Percentiles rank a stretch among this genome's conserved stretches.
phyloP scores from a whole-genome alignment of 2,888 invertebrate genomes.

The Drosophila nr. perissopoda region DNA sequence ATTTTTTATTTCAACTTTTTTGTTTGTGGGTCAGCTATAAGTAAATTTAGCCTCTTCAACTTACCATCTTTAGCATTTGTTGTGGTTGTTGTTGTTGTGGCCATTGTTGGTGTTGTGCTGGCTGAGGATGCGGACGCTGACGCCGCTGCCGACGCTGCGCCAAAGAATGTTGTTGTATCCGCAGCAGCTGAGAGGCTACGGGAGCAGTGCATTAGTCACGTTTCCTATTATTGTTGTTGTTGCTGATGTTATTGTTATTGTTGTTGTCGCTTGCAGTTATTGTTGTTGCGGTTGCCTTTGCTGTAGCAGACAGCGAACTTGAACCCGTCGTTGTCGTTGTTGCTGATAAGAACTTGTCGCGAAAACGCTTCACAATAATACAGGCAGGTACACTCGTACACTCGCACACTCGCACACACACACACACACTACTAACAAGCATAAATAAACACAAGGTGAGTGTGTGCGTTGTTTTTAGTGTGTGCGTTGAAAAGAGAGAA shows the following conservation, averaged over 20 bases:
- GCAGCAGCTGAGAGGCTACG: slow-evolving; percentile 91
- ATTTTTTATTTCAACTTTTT: not conserved
- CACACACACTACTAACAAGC: slow-evolving; percentile 12
- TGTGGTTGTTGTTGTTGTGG: slow-evolving; percentile 84
- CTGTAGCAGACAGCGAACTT: slow-evolving; percentile 43
- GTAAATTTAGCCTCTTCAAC: slow-evolving; percentile 67
- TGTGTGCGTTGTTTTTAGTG: slow-evolving; percentile 6
- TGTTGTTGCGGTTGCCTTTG: slow-evolving; percentile 9
- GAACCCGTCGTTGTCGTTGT: slow-evolving; percentile 31
- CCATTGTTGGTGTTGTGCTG: slow-evolving; percentile 76
- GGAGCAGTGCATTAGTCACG: slow-evolving; percentile 89
- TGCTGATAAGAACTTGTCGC: slow-evolving; percentile 55
- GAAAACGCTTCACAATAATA: slow-evolving; percentile 46
- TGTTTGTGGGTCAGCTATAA: slow-evolving; percentile 33
- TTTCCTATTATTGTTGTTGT: slow-evolving; percentile 46
- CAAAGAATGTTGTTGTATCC: slow-evolving; percentile 85
- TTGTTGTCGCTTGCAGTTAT: not conserved
- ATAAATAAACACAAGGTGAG: slow-evolving; percentile 24
- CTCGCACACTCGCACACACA: not conserved
- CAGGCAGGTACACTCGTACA: slow-evolving; percentile 9
- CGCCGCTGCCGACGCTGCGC: slow-evolving; percentile 83
- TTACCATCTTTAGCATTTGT: slow-evolving; percentile 90
- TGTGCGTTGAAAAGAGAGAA: slow-evolving; percentile 27
- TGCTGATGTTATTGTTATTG: slow-evolving; percentile 15
- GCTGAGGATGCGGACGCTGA: slow-evolving; percentile 59